Percentiles rank a stretch among this genome's conserved stretches.
phyloP scores from a whole-genome alignment of 2,113 vertebrate genomes.

The Syrmaticus mikado region DNA sequence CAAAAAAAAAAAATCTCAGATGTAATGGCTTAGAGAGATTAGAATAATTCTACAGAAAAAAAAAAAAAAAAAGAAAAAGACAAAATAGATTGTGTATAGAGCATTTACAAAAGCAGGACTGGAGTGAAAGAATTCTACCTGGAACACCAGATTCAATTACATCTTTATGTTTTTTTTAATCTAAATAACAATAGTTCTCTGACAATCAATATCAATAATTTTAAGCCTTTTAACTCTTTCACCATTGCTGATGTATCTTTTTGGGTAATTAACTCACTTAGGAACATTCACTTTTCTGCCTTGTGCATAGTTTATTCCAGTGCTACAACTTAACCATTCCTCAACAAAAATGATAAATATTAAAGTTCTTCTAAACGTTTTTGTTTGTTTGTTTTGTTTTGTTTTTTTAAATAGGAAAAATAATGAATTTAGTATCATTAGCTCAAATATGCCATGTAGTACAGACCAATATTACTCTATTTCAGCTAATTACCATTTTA shows the following conservation, averaged over 20 bases:
- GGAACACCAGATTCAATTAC: not conserved
- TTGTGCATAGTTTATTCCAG: not conserved
- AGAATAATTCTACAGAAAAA: not conserved
- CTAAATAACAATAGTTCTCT: not conserved
- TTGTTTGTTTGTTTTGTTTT: not conserved
- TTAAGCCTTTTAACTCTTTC: not conserved
- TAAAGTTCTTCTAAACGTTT: not conserved
- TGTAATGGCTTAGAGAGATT: not conserved
- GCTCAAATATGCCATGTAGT: not conserved
- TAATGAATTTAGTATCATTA: not conserved
- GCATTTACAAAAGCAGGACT: not conserved
- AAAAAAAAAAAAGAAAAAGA: not conserved
- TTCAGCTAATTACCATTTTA: not conserved
- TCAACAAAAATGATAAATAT: not conserved
- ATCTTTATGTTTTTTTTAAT: not conserved
- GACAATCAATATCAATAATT: not conserved
- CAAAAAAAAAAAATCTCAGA: not conserved
- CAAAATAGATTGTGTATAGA: not conserved
- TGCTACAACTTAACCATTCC: not conserved
- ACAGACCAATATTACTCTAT: not conserved
- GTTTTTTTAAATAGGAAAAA: not conserved
- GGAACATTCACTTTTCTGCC: not conserved
- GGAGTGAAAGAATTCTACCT: not conserved
- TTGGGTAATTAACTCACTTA: not conserved
- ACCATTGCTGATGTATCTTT: not conserved